Evolutionary conservation across 2,888 invertebrate genomes (phyloP).

Genomic region (Dynastes tityus): DNA sequence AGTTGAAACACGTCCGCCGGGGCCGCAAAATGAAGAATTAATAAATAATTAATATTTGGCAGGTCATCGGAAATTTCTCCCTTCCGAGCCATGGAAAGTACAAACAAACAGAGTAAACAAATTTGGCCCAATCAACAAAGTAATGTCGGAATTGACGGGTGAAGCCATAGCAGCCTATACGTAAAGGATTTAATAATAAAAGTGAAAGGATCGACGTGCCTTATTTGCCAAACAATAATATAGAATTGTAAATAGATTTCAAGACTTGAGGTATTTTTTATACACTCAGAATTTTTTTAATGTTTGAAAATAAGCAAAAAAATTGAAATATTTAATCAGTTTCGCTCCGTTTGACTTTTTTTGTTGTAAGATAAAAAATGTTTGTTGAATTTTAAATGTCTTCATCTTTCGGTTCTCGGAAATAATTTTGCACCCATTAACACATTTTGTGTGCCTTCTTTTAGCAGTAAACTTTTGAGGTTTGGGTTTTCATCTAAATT

Average conservation of each 20-base stretch:
- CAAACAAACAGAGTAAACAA: constrained; percentile 15
- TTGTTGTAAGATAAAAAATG: too few relatives aligned
- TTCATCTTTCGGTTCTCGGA: too few relatives aligned
- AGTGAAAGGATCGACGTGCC: background rate
- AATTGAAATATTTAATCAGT: too few relatives aligned
- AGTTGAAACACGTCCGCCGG: background rate
- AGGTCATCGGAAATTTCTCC: constrained; percentile 12
- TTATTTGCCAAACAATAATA: constrained; percentile 10
- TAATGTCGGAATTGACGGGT: background rate
- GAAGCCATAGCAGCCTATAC: background rate
- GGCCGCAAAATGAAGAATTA: constrained; percentile 3
- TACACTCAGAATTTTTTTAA: too few relatives aligned
- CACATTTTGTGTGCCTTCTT: too few relatives aligned
- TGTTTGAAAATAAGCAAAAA: too few relatives aligned
- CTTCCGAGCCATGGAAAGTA: background rate
- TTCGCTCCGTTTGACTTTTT: too few relatives aligned
- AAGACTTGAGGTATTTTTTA: too few relatives aligned
- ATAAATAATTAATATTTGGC: constrained; percentile 18
- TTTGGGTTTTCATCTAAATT: too few relatives aligned
- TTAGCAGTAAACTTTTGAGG: too few relatives aligned
- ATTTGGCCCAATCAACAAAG: constrained; percentile 16
- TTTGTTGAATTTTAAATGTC: too few relatives aligned
- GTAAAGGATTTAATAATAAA: constrained; percentile 20
- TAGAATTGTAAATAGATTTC: background rate
- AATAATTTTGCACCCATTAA: too few relatives aligned